Conservation (phyloP, 1,140 invertebrate genomes). For the Chironomus striatipennis region DNA sequence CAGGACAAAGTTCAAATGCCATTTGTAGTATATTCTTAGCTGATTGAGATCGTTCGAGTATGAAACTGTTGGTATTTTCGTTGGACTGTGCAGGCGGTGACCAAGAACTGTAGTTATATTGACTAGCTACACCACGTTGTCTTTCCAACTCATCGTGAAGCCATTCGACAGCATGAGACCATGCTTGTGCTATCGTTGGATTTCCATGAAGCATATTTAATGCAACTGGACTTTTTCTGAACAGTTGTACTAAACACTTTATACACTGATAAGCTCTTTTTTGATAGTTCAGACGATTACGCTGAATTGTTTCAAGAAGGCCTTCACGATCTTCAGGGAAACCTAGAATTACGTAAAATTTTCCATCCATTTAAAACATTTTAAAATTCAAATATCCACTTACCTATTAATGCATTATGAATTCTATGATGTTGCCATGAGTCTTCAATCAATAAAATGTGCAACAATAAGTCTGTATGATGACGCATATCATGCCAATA, state of each 20-base stretch:
- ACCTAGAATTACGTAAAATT: slow-evolving; percentile 41
- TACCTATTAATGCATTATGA: slow-evolving; percentile 82
- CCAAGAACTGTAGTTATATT: slow-evolving; percentile 84
- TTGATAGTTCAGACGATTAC: slow-evolving; percentile 90
- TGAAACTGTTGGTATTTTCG: slow-evolving; percentile 91
- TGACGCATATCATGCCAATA: slow-evolving; percentile 91
- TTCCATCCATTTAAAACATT: slow-evolving; percentile 3
- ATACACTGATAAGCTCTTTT: slow-evolving; percentile 96
- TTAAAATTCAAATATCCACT: not conserved
- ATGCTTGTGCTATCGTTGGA: slow-evolving; percentile 72
- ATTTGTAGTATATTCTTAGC: slow-evolving; percentile 81
- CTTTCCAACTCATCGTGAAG: slow-evolving; percentile 86
- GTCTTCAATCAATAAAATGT: slow-evolving; percentile 84
- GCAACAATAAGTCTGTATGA: slow-evolving; percentile 81
- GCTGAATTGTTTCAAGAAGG: slow-evolving; percentile 84
- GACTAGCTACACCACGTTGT: slow-evolving; percentile 46
- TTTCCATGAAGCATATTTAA: slow-evolving; percentile 67
- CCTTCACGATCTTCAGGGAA: slow-evolving; percentile 88
- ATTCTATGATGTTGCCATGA: slow-evolving; percentile 92
- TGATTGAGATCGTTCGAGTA: slow-evolving; percentile 86
- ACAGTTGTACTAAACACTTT: slow-evolving; percentile 86
- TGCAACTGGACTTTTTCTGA: slow-evolving; percentile 70
- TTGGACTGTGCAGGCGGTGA: slow-evolving; percentile 90
- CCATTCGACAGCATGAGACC: slow-evolving; percentile 85
- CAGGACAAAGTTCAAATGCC: slow-evolving; percentile 72